These are phyloP conservation scores for Cheilosia soror DNA, from an alignment of 2,888 invertebrate species.

Conservation along the genomic window DNA sequence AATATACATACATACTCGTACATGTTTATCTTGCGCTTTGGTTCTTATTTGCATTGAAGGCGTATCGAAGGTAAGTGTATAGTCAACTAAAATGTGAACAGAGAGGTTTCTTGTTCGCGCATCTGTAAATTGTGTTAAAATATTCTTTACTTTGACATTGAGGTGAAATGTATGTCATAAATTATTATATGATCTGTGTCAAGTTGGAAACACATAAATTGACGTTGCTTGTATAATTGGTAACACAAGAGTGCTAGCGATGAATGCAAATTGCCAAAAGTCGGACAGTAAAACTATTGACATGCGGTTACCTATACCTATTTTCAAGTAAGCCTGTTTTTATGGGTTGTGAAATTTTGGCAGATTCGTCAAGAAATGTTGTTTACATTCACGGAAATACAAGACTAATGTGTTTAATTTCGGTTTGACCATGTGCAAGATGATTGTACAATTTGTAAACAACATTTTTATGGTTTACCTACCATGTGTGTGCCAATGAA, in stretches of 20 bases:
- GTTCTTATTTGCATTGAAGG: slow-evolving; percentile 13
- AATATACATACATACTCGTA: background rate
- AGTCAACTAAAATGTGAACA: slow-evolving; percentile 37
- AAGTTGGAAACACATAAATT: background rate
- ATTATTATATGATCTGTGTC: slow-evolving; percentile 53
- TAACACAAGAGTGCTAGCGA: slow-evolving; percentile 29
- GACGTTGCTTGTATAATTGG: slow-evolving; percentile 28
- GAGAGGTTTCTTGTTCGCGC: slow-evolving; percentile 23
- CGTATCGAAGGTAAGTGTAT: slow-evolving; percentile 36
- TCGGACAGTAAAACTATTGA: background rate
- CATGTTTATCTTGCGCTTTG: slow-evolving; percentile 10
- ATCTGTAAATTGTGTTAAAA: slow-evolving; percentile 10
- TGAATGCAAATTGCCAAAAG: slow-evolving; percentile 9
- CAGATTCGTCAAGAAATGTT: slow-evolving; percentile 25
- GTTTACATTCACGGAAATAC: slow-evolving; percentile 18
- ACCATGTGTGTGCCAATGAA: slow-evolving; percentile 27
- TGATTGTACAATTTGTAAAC: slow-evolving; percentile 30
- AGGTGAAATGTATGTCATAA: slow-evolving; percentile 40
- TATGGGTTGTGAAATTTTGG: slow-evolving; percentile 24
- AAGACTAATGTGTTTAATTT: slow-evolving; percentile 38
- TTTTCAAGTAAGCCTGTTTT: background rate
- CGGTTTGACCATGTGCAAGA: slow-evolving; percentile 36
- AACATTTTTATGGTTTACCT: slow-evolving; percentile 27
- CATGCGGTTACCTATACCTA: background rate
- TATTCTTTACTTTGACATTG: slow-evolving; percentile 31